These are phyloP conservation scores for Lophura nycthemera DNA, from an alignment of 2,113 vertebrate species.

Conservation along the genomic window DNA sequence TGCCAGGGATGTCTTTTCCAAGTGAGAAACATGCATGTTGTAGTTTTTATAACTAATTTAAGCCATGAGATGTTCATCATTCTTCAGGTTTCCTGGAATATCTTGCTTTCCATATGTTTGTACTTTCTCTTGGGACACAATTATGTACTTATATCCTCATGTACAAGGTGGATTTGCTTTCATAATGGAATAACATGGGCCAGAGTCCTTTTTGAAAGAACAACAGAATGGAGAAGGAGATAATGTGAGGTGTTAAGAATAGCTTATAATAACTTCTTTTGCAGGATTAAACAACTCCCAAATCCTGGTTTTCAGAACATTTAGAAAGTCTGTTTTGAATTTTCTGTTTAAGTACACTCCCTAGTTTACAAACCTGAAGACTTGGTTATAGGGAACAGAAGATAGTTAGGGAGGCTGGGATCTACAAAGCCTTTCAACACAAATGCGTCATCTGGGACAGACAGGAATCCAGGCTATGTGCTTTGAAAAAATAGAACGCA, in stretches of 20 bases:
- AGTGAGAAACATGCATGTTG: background rate
- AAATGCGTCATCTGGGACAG: background rate
- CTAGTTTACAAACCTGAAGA: background rate
- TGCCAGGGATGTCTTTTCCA: background rate
- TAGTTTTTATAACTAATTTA: slow-evolving; percentile 7
- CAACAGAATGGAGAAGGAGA: background rate
- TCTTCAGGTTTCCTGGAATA: slow-evolving; percentile 3
- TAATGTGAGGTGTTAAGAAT: background rate
- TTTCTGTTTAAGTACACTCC: background rate
- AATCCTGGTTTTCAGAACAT: background rate
- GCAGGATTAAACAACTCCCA: background rate
- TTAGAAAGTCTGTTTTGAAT: background rate
- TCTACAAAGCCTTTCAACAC: background rate
- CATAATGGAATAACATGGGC: background rate
- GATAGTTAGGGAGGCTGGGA: background rate
- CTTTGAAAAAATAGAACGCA: background rate
- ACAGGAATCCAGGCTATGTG: background rate
- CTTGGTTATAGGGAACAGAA: background rate
- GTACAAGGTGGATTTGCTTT: background rate
- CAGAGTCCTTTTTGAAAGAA: background rate
- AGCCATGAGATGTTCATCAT: background rate
- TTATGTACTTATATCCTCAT: background rate
- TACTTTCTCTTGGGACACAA: background rate
- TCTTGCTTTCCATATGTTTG: background rate
- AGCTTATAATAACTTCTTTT: background rate